A percentile compares a stretch with the other conserved stretches of the same genome.
These are phyloP conservation scores for Neofelis nebulosa DNA, from an alignment of 2,113 vertebrate genomes.

Conservation along the genomic window DNA sequence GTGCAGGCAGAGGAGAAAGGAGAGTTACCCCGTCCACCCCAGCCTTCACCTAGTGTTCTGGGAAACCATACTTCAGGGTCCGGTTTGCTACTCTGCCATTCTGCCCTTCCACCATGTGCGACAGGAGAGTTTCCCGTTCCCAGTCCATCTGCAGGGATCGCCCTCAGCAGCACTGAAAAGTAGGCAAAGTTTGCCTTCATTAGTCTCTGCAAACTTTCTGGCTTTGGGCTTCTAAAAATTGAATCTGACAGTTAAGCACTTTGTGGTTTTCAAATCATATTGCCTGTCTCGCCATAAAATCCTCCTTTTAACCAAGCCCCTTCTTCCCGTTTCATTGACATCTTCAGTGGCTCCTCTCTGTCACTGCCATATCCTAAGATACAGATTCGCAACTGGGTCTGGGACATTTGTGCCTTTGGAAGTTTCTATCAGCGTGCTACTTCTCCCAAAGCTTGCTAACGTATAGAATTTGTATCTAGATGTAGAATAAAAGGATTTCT, in stretches of 20 bases:
- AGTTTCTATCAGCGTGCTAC: not conserved
- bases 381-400: not conserved
- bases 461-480: not conserved
- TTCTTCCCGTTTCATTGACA: not conserved
- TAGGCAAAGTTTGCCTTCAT: not conserved
- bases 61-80: not conserved
- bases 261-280: constrained; percentile 13
- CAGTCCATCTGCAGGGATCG: not conserved
- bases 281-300: not conserved
- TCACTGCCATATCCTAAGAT: not conserved
- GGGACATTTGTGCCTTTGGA: not conserved
- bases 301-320: not conserved
- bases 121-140: not conserved
- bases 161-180: not conserved
- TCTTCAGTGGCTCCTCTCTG: not conserved
- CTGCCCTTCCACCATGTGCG: accelerated
- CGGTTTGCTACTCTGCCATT: not conserved
- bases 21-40: accelerated
- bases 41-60: not conserved
- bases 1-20: not conserved
- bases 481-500: not conserved
- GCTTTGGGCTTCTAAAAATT: constrained; percentile 1
- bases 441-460: not conserved
- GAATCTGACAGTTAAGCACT: constrained; percentile 46
- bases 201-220: not conserved